A percentile compares a stretch with the other conserved stretches of the same genome.
Conservation (phyloP, 2,797 vertebrate species). For the Rhinoraja longicauda region DNA sequence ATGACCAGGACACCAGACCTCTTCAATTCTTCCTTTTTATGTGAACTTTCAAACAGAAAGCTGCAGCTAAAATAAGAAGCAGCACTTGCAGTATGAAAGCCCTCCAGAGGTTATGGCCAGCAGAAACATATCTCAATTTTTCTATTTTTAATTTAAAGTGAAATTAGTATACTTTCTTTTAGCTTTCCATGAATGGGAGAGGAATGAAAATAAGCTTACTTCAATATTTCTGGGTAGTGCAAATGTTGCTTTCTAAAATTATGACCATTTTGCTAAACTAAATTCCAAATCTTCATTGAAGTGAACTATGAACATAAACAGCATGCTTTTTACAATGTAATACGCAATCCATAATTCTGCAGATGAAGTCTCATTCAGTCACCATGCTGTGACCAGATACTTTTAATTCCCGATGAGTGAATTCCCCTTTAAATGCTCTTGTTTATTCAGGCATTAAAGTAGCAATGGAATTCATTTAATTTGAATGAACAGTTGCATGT, state of each 20-base stretch:
- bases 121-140: not conserved
- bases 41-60: not conserved
- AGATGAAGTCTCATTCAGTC: not conserved
- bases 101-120: not conserved
- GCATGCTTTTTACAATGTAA: not conserved
- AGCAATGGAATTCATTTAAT: not conserved
- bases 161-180: not conserved
- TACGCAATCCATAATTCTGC: not conserved
- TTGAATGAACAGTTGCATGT: not conserved
- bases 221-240: not conserved
- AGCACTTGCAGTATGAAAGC: not conserved
- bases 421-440: not conserved
- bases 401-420: not conserved
- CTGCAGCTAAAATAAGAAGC: not conserved
- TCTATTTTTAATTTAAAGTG: not conserved
- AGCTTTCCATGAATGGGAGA: not conserved
- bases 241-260: not conserved
- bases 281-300: not conserved
- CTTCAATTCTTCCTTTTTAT: not conserved
- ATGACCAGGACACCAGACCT: not conserved
- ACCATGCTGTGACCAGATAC: not conserved
- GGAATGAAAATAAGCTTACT: not conserved
- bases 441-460: not conserved
- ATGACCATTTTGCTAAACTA: not conserved
- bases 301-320: not conserved